phyloP scores from a whole-genome alignment of 2,113 vertebrate genomes.

The Gymnorhina tibicen region DNA sequence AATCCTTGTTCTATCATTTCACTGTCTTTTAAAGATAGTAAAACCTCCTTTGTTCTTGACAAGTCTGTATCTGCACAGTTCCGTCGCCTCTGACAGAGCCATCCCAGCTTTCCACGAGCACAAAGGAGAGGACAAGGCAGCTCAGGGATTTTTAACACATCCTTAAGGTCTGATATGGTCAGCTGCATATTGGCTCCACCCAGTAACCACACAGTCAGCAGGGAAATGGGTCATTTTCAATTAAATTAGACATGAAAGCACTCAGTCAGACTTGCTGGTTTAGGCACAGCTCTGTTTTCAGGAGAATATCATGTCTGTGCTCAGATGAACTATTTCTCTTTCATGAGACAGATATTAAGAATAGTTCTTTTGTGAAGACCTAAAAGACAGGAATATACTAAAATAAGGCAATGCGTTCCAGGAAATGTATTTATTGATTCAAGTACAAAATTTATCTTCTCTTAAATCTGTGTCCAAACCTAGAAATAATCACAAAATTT shows the following conservation, averaged over 20 bases:
- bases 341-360: neutral
- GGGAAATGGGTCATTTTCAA: neutral
- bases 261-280: neutral
- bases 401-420: neutral
- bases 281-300: neutral
- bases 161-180: neutral
- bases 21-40: neutral
- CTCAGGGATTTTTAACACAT: neutral
- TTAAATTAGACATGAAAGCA: neutral
- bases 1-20: neutral
- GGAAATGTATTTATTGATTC: neutral
- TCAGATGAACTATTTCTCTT: neutral
- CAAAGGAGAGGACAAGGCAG: neutral
- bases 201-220: neutral
- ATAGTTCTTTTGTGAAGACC: neutral
- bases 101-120: neutral
- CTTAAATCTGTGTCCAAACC: neutral
- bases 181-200: neutral
- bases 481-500: neutral
- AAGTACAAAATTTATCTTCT: neutral
- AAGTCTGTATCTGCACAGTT: neutral
- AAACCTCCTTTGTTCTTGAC: neutral
- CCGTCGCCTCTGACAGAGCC: neutral
- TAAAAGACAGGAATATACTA: neutral
- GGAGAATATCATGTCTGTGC: neutral